Percentiles rank a stretch among this genome's conserved stretches.
These are phyloP conservation scores for Xiphias gladius DNA, from an alignment of 2,113 vertebrate species.

Conservation along the genomic window DNA sequence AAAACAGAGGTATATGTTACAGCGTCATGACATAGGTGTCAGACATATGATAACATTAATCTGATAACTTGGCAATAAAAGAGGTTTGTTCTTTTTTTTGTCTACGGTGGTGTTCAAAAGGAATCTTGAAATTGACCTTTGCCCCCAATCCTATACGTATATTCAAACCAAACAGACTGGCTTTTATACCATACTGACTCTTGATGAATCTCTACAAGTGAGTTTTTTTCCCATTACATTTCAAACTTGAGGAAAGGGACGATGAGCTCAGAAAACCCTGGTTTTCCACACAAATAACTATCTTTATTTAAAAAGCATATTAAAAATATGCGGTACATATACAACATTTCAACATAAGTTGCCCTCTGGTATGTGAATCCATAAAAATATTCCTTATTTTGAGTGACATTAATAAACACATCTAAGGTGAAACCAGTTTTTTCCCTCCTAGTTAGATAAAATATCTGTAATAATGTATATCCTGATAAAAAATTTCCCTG, in stretches of 20 bases:
- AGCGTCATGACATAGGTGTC: conserved; percentile 19
- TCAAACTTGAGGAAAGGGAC: too few relatives aligned
- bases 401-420: background rate
- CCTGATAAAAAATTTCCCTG: conserved; percentile 26
- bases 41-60: conserved; percentile 17
- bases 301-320: too few relatives aligned
- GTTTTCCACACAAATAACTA: background rate
- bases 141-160: background rate
- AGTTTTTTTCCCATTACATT: background rate
- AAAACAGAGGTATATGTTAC: conserved; percentile 47
- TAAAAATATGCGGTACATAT: background rate
- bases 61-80: conserved; percentile 15
- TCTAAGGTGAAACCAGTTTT: background rate
- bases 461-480: conserved; percentile 2
- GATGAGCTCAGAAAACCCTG: background rate
- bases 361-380: background rate
- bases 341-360: background rate
- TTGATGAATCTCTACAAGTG: background rate
- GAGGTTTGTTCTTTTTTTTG: background rate
- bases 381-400: background rate
- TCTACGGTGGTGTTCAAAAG: background rate
- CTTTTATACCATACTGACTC: background rate
- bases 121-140: conserved; percentile 32
- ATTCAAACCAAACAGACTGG: background rate
- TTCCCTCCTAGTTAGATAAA: background rate